Evolutionary conservation across 2,797 vertebrate genomes (phyloP).

Genomic region (Steatocranus sp.): DNA sequence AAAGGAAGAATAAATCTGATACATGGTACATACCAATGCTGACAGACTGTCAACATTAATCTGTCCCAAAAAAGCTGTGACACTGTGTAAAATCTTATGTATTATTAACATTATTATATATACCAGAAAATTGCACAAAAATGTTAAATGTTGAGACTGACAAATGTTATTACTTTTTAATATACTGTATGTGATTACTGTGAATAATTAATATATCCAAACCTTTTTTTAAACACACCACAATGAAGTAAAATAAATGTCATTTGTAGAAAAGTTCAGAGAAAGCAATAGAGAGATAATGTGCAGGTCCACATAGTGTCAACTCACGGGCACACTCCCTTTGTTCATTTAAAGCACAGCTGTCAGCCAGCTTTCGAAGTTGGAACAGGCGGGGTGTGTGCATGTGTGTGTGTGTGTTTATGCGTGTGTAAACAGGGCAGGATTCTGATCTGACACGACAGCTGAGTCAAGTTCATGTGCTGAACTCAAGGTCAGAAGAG

Average conservation of each 20-base stretch:
- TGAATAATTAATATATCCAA: not conserved
- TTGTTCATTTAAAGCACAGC: slow-evolving; percentile 74
- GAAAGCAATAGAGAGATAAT: slow-evolving; percentile 50
- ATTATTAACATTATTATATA: not conserved
- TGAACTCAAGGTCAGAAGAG: slow-evolving; percentile 72
- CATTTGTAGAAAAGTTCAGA: not conserved
- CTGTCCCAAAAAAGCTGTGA: not conserved
- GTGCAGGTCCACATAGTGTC: slow-evolving; percentile 55
- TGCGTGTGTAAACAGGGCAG: slow-evolving; percentile 37
- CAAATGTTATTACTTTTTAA: not conserved
- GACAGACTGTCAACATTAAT: not conserved
- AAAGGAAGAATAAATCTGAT: not conserved
- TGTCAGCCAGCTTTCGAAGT: slow-evolving; percentile 67
- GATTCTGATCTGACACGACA: slow-evolving; percentile 65
- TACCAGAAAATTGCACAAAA: not conserved
- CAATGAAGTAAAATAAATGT: not conserved
- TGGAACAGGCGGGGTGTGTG: slow-evolving; percentile 64
- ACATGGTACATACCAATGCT: not conserved
- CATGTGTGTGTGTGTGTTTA: slow-evolving; percentile 25
- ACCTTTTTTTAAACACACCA: not conserved
- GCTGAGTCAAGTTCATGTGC: slow-evolving; percentile 75
- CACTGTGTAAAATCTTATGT: not conserved
- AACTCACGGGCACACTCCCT: slow-evolving; percentile 67
- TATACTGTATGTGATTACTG: not conserved
- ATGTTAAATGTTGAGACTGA: not conserved